Conservation (phyloP, 1,140 invertebrate species). For the Pseudomyrmex concolor region DNA sequence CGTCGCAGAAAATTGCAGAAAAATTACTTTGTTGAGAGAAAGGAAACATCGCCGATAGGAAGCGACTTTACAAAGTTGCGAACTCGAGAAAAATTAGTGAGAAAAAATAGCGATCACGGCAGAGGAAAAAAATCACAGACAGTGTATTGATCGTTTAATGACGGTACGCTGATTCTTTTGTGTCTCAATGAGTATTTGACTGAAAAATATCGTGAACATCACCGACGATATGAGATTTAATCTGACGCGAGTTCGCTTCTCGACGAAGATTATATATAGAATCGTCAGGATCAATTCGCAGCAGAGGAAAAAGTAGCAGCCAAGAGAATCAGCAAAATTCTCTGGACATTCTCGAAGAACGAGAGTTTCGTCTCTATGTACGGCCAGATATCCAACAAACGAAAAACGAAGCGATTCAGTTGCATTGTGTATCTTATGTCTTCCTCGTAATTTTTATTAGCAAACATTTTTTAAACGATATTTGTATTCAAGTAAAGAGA, state of each 20-base stretch:
- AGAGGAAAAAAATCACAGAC: neutral
- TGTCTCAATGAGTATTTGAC: conserved; percentile 4
- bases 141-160: conserved; percentile 20
- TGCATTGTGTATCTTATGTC: conserved; percentile 37
- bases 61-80: conserved; percentile 4
- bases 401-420: conserved; percentile 25
- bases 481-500: neutral
- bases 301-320: conserved; percentile 20
- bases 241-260: conserved; percentile 63
- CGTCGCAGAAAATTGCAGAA: conserved; percentile 7
- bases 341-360: conserved; percentile 5
- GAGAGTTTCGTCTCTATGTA: neutral
- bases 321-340: neutral
- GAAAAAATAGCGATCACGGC: conserved; percentile 1
- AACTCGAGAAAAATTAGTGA: neutral
- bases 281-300: conserved; percentile 34
- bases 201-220: conserved; percentile 63
- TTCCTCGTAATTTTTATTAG: conserved; percentile 24
- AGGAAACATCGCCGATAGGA: neutral
- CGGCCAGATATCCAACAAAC: conserved; percentile 46
- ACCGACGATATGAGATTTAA: conserved; percentile 73
- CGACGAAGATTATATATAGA: conserved; percentile 51
- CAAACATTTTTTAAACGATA: conserved; percentile 4
- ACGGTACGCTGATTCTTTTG: neutral
- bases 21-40: neutral